These are phyloP conservation scores for Tineola bisselliella DNA, from an alignment of 2,888 invertebrate genomes.

Conservation along the genomic window DNA sequence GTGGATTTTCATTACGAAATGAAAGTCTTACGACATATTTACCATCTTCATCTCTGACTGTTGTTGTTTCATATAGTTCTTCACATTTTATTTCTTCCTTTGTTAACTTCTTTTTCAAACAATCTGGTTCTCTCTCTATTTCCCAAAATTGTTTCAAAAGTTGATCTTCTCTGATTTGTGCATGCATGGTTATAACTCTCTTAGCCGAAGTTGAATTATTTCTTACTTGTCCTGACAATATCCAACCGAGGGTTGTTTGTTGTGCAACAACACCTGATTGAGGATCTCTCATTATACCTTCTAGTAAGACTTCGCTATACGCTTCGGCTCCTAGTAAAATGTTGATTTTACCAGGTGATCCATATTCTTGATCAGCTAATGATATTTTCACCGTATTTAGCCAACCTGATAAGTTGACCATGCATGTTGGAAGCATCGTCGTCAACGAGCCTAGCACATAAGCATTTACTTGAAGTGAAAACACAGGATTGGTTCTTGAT, in stretches of 20 bases:
- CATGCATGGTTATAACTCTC: slow-evolving; percentile 16
- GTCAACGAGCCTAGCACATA: slow-evolving; percentile 19
- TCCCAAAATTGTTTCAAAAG: slow-evolving; percentile 20
- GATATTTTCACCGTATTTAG: slow-evolving; percentile 15
- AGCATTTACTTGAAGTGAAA: slow-evolving; percentile 18
- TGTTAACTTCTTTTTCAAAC: slow-evolving; percentile 15
- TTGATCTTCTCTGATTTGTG: slow-evolving; percentile 18
- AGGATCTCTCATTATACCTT: neutral
- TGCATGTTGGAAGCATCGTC: slow-evolving; percentile 16
- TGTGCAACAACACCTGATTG: slow-evolving; percentile 6
- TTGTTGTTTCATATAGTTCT: slow-evolving; percentile 18
- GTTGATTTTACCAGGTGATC: slow-evolving; percentile 18
- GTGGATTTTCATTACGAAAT: slow-evolving; percentile 16
- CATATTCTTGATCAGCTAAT: slow-evolving; percentile 19
- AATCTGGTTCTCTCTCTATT: slow-evolving; percentile 18
- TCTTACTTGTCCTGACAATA: slow-evolving; percentile 19
- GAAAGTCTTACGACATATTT: slow-evolving; percentile 18
- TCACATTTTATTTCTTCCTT: slow-evolving; percentile 17
- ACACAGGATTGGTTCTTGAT: slow-evolving; percentile 16
- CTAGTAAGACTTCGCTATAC: slow-evolving; percentile 2
- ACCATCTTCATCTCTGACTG: slow-evolving; percentile 17
- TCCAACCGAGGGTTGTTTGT: slow-evolving; percentile 21
- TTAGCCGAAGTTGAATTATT: neutral
- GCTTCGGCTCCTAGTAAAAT: slow-evolving; percentile 19
- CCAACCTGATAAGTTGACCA: slow-evolving; percentile 16